These are phyloP conservation scores for Charaxes varanes DNA, from an alignment of 1,140 invertebrate genomes.

Conservation along the genomic window DNA sequence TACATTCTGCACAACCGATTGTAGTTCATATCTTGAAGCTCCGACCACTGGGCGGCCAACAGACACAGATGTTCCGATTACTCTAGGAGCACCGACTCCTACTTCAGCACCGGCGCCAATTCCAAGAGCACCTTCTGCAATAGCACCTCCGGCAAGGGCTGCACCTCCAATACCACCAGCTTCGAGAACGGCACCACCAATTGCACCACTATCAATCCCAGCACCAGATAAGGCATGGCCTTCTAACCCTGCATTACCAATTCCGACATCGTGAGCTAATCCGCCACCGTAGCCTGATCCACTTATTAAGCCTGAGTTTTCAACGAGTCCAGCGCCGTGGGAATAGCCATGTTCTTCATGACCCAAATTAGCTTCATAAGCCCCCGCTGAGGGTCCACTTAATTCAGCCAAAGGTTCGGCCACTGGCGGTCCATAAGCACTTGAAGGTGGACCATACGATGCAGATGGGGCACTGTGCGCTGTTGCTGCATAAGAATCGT, in stretches of 20 bases:
- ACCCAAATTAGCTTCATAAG: conserved; percentile 4
- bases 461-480: conserved; percentile 48
- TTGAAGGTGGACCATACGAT: conserved; percentile 42
- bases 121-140: conserved; percentile 7
- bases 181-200: conserved; percentile 8
- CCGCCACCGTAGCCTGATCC: conserved; percentile 10
- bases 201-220: conserved; percentile 2
- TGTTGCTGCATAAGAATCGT: conserved; percentile 49
- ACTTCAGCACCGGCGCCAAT: conserved; percentile 3
- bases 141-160: conserved; percentile 7
- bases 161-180: conserved; percentile 11
- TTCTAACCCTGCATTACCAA: conserved; percentile 8
- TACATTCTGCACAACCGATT: conserved; percentile 60
- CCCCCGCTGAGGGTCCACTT: conserved; percentile 13
- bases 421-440: conserved; percentile 36
- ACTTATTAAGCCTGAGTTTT: conserved; percentile 8
- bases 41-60: conserved; percentile 36
- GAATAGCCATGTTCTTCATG: conserved; percentile 12
- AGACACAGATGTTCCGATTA: conserved; percentile 49
- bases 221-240: conserved; percentile 8
- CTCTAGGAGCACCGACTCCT: conserved; percentile 23
- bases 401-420: conserved; percentile 17
- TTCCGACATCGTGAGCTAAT: neutral
- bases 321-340: conserved; percentile 8
- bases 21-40: conserved; percentile 52